Evolutionary conservation across 1,140 invertebrate species (phyloP).

Genomic region (Eubasilissa regina): DNA sequence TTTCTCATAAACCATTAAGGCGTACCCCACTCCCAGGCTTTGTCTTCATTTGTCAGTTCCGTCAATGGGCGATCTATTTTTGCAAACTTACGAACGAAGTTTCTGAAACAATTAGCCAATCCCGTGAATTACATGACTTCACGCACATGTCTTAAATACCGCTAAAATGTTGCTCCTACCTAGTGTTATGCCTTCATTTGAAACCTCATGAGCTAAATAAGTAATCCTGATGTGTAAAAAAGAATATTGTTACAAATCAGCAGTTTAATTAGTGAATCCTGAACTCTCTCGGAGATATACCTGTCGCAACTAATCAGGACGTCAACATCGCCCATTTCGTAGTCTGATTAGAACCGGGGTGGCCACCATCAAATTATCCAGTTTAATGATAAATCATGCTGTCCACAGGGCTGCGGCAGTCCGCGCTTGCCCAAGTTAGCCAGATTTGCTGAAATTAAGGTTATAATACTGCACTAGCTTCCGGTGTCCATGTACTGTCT

Average conservation of each 20-base stretch:
- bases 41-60: neutral
- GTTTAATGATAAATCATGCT: neutral
- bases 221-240: neutral
- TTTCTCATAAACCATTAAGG: no score
- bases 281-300: neutral
- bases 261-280: neutral
- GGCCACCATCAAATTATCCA: no score
- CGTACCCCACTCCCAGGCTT: neutral
- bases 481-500: neutral
- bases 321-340: neutral
- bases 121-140: conserved; percentile 45
- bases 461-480: neutral
- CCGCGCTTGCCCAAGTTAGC: neutral
- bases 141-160: conserved; percentile 6
- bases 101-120: conserved; percentile 61
- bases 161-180: neutral
- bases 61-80: conserved; percentile 53
- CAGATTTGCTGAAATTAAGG: neutral
- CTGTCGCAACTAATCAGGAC: neutral
- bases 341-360: neutral
- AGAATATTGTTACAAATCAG: neutral
- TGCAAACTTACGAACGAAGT: conserved; percentile 60
- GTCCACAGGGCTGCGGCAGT: neutral
- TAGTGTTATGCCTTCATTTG: neutral
- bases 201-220: neutral